Evolutionary conservation across 2,797 vertebrate genomes (phyloP).

Genomic region (Tamandua tetradactyla): DNA sequence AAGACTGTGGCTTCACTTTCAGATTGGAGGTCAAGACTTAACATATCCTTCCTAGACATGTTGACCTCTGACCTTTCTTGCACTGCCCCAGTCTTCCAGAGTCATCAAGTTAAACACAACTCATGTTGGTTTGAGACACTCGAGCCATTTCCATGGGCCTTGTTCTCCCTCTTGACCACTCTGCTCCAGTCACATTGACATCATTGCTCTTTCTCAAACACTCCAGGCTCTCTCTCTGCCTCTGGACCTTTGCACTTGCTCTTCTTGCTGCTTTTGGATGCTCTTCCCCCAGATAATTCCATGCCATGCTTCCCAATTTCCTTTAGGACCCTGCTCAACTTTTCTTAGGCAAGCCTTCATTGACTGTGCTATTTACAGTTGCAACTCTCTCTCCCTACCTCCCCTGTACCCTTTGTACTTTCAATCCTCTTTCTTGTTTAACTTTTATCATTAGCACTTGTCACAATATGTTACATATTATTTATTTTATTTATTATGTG

Average conservation of each 20-base stretch:
- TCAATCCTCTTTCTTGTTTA: background rate
- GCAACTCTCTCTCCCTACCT: background rate
- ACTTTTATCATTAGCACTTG: background rate
- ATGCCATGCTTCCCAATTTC: background rate
- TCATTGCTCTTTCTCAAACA: background rate
- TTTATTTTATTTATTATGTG: slow-evolving; percentile 26
- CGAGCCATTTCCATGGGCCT: slow-evolving; percentile 30
- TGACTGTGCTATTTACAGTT: background rate
- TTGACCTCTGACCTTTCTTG: background rate
- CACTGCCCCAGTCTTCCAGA: slow-evolving; percentile 47
- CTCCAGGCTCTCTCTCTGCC: background rate
- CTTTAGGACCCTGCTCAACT: background rate
- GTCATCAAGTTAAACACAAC: background rate
- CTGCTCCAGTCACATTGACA: background rate
- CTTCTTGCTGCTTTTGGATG: background rate
- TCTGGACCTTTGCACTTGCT: background rate
- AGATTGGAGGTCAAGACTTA: slow-evolving; percentile 2
- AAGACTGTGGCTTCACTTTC: background rate
- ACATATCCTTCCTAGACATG: background rate
- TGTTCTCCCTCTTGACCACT: background rate
- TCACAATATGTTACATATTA: background rate
- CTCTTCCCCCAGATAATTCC: background rate
- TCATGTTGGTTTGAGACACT: slow-evolving; percentile 29
- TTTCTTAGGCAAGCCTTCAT: background rate
- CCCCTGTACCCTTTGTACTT: background rate